Percentiles rank a stretch among this genome's conserved stretches.
phyloP scores from a whole-genome alignment of 2,888 invertebrate genomes.

The Xestia sexstrigata region DNA sequence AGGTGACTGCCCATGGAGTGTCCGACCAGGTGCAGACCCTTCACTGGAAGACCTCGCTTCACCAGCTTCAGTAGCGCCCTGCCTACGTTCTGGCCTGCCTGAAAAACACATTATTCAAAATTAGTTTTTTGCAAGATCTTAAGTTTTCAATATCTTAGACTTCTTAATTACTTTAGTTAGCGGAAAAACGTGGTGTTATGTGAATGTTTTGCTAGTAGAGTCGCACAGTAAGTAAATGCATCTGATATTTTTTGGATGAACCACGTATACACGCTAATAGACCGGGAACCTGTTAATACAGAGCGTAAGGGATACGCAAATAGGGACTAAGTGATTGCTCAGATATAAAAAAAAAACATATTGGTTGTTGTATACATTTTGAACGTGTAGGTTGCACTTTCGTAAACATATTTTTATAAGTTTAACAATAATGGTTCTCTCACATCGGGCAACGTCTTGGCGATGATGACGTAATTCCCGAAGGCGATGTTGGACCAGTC shows the following conservation, averaged over 20 bases:
- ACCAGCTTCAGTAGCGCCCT: conserved; percentile 85
- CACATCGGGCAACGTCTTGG: conserved; percentile 70
- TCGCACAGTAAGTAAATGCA: not conserved
- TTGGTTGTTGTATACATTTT: not conserved
- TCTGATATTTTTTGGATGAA: not conserved
- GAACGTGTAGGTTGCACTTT: not conserved
- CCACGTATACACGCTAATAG: not conserved
- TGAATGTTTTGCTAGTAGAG: not conserved
- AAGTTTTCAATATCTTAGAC: not conserved
- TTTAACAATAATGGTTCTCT: not conserved
- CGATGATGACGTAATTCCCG: conserved; percentile 77
- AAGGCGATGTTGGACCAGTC: conserved; percentile 87
- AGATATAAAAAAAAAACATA: not conserved
- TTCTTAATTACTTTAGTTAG: not conserved
- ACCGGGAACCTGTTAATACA: not conserved
- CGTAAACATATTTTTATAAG: not conserved
- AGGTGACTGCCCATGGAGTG: conserved; percentile 91
- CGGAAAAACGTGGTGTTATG: not conserved
- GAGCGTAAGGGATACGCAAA: not conserved
- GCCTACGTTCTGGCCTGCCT: conserved; percentile 85
- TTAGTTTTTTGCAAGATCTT: not conserved
- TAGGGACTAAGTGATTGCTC: not conserved
- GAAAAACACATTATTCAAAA: conserved; percentile 34
- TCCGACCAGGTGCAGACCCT: conserved; percentile 89
- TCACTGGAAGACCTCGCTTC: conserved; percentile 84